Evolutionary conservation across 2,888 invertebrate genomes (phyloP), one percentile per base, ranked within the genome.

Genomic region (Prenolepis imparis): DNA sequence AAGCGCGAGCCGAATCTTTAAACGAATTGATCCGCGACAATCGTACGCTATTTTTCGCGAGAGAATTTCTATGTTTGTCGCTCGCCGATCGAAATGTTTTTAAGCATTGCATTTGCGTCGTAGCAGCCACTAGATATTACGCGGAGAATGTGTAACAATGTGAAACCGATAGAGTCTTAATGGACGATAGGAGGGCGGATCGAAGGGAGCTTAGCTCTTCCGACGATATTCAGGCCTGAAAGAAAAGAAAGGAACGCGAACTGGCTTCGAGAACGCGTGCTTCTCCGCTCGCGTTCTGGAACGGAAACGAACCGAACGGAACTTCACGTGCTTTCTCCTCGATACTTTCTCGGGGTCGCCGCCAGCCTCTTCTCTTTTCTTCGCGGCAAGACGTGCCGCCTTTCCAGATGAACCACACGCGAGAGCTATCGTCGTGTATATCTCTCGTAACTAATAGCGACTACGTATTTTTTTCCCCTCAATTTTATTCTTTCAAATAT

Each of bases 291-390:
- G 74, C 12, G 77, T 77, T 55, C n/a, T 84, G 48, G 70, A 84
- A 84, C 61, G 11, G 77, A 63, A 64, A 36, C 52, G 75, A 68
- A 67, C 67, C 41, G 44, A 66, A 66, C 85, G 80, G 80, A 90
- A 91, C 90, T 89, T 87, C 87, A 88, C 88, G 89, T 93, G 92
- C 92, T 93, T 92, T 92, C 92, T 91, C 91, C 55, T 90, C 86
- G 83, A 89, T 89, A 91, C 92, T 93, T 93, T 93, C 92, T 91
- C 92, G 89, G 86, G 32, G 15, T 28, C 18, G 28, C 57, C 41
- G 28, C 44, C 44, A 52, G 52, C 52, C 52, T 52, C 52, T 52
- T 59, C 41, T 68, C 59, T 80, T 82, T 70, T 83, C 75, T 21
- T 41, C 48, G 61, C 44, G 70, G 28, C 32, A 32, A 57, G 64